These are phyloP conservation scores for Ectropis crepuscularia DNA, from an alignment of 2,888 invertebrate genomes.

Conservation along the genomic window DNA sequence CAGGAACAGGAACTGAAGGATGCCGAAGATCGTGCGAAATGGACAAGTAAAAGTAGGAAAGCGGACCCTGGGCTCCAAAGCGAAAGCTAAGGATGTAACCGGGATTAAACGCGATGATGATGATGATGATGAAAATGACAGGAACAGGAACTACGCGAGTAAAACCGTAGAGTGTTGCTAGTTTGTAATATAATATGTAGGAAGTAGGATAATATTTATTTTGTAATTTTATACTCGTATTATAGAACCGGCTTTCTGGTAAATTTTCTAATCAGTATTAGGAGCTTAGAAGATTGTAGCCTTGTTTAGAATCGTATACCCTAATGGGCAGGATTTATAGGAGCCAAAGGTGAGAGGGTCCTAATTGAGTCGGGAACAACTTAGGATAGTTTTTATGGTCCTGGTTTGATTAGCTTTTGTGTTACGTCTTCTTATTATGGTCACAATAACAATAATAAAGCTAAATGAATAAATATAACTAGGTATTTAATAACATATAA, in stretches of 20 bases:
- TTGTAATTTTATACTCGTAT: neutral
- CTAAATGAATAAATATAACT: no score
- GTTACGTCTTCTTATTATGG: slow-evolving; percentile 1
- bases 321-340: slow-evolving; percentile 25
- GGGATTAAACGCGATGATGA: no score
- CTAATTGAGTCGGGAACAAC: slow-evolving; percentile 23
- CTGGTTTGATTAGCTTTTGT: slow-evolving; percentile 11
- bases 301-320: slow-evolving; percentile 26
- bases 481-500: no score
- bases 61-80: no score
- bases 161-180: no score
- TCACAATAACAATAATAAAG: neutral
- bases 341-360: slow-evolving; percentile 18
- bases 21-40: no score
- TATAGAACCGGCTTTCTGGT: slow-evolving; percentile 2
- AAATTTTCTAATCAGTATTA: neutral
- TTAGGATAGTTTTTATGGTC: slow-evolving; percentile 14
- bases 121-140: no score
- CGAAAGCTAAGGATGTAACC: no score
- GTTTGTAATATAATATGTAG: neutral
- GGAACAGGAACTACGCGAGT: no score
- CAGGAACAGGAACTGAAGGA: no score
- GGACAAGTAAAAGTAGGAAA: no score
- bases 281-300: slow-evolving; percentile 14
- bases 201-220: neutral